A percentile compares a stretch with the other conserved stretches of the same genome.
phyloP scores from a whole-genome alignment of 1,140 invertebrate species.

The Spodoptera frugiperda region DNA sequence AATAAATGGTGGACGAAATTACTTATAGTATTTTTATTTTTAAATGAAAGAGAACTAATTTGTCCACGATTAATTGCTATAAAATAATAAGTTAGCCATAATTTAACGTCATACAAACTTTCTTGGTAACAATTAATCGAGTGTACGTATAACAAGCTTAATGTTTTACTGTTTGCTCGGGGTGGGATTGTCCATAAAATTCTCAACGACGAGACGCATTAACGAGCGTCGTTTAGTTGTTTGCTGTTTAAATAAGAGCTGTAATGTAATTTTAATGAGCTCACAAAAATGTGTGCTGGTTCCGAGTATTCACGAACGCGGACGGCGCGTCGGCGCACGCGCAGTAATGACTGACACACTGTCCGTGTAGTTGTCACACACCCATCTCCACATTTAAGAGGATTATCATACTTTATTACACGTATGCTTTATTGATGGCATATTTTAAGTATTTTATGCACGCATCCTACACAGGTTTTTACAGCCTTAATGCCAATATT shows the following conservation, averaged over 20 bases:
- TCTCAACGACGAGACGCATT: conserved; percentile 76
- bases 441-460: conserved; percentile 18
- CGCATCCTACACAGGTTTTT: not conserved
- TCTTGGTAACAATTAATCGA: conserved; percentile 52
- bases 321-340: conserved; percentile 56
- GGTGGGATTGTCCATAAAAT: conserved; percentile 78
- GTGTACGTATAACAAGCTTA: conserved; percentile 36
- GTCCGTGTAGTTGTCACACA: conserved; percentile 18
- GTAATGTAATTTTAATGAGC: conserved; percentile 86
- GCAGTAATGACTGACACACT: conserved; percentile 57
- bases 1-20: too few species aligned
- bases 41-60: too few species aligned
- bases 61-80: not conserved
- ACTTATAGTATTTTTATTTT: too few species aligned
- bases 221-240: conserved; percentile 83
- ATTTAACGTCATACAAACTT: conserved; percentile 48
- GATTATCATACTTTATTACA: conserved; percentile 37
- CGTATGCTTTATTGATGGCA: conserved; percentile 9
- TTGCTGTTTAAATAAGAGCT: conserved; percentile 84
- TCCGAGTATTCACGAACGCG: conserved; percentile 61
- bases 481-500: conserved; percentile 10
- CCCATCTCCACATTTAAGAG: conserved; percentile 25
- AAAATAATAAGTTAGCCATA: not conserved
- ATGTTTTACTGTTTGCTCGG: conserved; percentile 55
- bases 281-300: conserved; percentile 79